Conservation (phyloP, 1,140 invertebrate species). For the Tetramorium simillimum region DNA sequence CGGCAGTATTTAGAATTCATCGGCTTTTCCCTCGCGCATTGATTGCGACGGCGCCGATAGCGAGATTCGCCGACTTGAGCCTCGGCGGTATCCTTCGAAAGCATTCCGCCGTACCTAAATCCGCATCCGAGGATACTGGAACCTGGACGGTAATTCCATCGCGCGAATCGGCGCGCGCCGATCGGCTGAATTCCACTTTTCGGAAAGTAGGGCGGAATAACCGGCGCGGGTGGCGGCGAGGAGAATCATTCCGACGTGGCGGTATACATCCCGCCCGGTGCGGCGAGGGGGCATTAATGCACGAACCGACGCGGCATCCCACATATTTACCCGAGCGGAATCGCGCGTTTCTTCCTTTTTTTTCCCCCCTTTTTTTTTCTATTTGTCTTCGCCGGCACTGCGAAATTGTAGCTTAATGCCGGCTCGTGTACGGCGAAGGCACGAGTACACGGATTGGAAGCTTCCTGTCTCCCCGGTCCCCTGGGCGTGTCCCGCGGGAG, state of each 20-base stretch:
- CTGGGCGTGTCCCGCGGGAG: slow-evolving; percentile 26
- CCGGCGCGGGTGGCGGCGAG: not conserved
- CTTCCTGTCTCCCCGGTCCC: slow-evolving; percentile 13
- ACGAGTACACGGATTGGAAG: slow-evolving; percentile 46
- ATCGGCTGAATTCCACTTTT: slow-evolving; percentile 34
- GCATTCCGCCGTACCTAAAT: slow-evolving; percentile 35
- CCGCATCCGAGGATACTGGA: slow-evolving; percentile 25
- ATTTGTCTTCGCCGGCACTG: slow-evolving; percentile 5
- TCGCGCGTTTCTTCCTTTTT: not conserved
- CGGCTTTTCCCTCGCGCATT: not conserved
- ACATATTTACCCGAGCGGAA: slow-evolving; percentile 57
- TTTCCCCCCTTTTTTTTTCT: not conserved
- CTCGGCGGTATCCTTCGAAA: not conserved
- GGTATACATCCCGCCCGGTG: not conserved
- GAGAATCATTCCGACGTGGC: slow-evolving; percentile 25
- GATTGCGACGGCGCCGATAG: slow-evolving; percentile 9
- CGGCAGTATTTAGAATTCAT: slow-evolving; percentile 8
- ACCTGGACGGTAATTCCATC: slow-evolving; percentile 34
- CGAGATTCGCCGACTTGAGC: slow-evolving; percentile 17
- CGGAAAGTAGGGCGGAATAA: slow-evolving; percentile 4
- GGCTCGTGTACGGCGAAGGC: slow-evolving; percentile 17
- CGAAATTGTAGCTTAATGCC: slow-evolving; percentile 61
- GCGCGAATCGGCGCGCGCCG: slow-evolving; percentile 24
- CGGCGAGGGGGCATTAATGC: slow-evolving; percentile 40
- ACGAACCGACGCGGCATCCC: slow-evolving; percentile 11